Base-by-base conservation (phyloP, 2,797 vertebrate species). In the Rhinogobio ventralis region DNA sequence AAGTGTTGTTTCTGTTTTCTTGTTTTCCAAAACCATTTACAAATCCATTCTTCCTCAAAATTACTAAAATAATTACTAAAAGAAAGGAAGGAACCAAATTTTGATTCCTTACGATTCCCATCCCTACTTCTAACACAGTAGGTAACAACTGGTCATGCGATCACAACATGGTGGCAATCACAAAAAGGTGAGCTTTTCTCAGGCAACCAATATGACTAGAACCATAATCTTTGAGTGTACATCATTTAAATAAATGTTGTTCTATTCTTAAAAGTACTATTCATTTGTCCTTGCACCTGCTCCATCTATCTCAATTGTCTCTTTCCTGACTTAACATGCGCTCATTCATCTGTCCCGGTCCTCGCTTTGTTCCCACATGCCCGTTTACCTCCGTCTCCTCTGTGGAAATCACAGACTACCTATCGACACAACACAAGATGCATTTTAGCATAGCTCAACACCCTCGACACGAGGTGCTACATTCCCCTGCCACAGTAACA, bases 381-480 rank as follows among this genome's bases (percentile, higher is more conserved):
- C 76, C 57, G 62, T 66, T 78, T 75, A 60, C 45, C 77, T 30
- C 64, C 20, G 28, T 85, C 69, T 60, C 19, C n/a, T 67, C 11
- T 71, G 60, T 51, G 62, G 25, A 68, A 78, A 71, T 77, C 49
- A 69, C n/a, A 79, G 73, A 74, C 45, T 62, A 19, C 55, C 46
- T 84, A 69, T 78, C 23, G 51, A 60, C 74, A 60, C 72, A 14
- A 77, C 73, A 36, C 33, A n/a, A 81, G 57, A 71, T 33, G 28
- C 39, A 81, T 71, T 78, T 77, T 76, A 86, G 57, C 57, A 75
- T 74, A 80, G 46, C 55, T 71, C 45, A 86, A 86, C 73, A 55
- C 30, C 57, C 25, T 42, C 3, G 20, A 78, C 69, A 78, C 4
- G 8, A 64, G n/a, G 33, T 7, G 2, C n/a, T 67, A 14, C 81